Evolutionary conservation across 2,797 vertebrate species (phyloP).

Genomic region (Ateles fusciceps): DNA sequence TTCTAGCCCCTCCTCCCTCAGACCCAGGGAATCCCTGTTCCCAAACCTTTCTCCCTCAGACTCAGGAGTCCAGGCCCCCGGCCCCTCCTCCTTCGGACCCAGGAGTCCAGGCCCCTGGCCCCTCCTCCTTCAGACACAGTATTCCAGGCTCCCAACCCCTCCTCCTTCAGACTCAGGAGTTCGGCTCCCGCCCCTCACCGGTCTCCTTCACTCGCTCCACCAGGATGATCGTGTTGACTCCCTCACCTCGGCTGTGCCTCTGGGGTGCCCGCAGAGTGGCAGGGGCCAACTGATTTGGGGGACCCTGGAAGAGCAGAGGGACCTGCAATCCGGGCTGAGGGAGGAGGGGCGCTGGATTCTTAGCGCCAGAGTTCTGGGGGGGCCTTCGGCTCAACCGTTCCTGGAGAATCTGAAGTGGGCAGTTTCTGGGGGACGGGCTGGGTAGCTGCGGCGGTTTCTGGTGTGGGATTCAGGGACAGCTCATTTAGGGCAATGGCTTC

Average conservation of each 20-base stretch:
- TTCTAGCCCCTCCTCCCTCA: background rate
- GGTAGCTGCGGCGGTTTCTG: background rate
- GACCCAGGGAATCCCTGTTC: background rate
- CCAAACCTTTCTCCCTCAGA: background rate
- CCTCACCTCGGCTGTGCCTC: constrained; percentile 45
- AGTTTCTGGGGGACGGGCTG: background rate
- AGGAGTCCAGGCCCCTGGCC: background rate
- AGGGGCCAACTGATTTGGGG: background rate
- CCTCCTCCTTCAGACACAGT: background rate
- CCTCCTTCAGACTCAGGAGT: background rate
- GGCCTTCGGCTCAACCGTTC: background rate
- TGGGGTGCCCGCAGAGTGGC: constrained; percentile 1
- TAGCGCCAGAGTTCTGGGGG: constrained; percentile 2
- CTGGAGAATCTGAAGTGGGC: background rate
- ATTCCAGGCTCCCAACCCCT: background rate
- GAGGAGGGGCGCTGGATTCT: background rate
- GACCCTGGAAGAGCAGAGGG: background rate
- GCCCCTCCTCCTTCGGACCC: background rate
- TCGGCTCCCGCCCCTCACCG: constrained; percentile 36
- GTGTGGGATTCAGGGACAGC: background rate
- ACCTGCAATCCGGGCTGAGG: background rate
- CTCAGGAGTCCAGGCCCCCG: background rate
- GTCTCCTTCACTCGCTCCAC: constrained; percentile 74
- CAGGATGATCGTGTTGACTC: constrained; percentile 72
- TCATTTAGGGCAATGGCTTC: background rate